A percentile compares a stretch with the other conserved stretches of the same genome.
These are phyloP conservation scores for Struthio camelus DNA, from an alignment of 2,113 vertebrate genomes.

Conservation along the genomic window DNA sequence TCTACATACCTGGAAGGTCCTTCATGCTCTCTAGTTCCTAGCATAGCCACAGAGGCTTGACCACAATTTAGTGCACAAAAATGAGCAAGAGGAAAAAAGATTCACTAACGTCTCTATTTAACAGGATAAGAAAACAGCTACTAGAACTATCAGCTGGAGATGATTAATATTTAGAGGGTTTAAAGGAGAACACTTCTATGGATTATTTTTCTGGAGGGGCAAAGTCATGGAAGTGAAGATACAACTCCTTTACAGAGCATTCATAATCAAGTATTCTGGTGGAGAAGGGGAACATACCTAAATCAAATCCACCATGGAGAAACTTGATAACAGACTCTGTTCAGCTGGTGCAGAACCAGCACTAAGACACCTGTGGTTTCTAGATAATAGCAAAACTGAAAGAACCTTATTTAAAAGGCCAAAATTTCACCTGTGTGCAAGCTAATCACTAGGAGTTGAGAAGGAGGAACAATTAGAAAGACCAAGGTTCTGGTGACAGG, in stretches of 20 bases:
- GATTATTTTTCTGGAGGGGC: background rate
- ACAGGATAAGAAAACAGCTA: background rate
- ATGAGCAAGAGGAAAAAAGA: background rate
- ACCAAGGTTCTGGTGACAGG: background rate
- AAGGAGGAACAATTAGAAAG: background rate
- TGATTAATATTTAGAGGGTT: background rate
- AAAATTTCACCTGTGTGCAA: background rate
- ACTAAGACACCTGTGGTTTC: background rate
- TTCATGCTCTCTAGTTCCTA: background rate
- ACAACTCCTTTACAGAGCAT: background rate
- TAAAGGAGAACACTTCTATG: background rate
- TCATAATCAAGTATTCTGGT: background rate
- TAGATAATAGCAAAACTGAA: background rate
- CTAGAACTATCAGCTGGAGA: background rate
- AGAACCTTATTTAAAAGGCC: background rate
- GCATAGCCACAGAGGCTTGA: rapidly evolving
- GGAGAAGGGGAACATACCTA: background rate
- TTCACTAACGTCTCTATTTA: background rate
- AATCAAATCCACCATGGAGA: background rate
- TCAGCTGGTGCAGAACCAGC: background rate
- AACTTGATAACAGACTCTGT: background rate
- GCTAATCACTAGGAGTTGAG: background rate
- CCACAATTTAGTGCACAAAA: background rate
- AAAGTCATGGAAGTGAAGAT: background rate
- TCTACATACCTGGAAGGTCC: background rate